A percentile compares a stretch with the other conserved stretches of the same genome.
phyloP scores from a whole-genome alignment of 2,797 vertebrate species.

The Phrynocephalus forsythii region DNA sequence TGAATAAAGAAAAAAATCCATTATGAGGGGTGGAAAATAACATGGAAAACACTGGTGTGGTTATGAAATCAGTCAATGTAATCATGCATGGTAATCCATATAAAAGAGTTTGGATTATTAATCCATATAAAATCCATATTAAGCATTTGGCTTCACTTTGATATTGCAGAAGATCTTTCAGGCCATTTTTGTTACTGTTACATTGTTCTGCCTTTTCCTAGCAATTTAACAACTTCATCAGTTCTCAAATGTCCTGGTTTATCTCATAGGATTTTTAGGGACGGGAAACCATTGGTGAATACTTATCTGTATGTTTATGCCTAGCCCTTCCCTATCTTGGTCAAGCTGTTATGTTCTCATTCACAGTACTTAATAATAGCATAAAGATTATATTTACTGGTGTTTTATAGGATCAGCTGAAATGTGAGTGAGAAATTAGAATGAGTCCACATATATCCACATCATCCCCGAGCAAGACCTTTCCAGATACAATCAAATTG shows the following conservation, averaged over 20 bases:
- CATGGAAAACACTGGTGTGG: too few species aligned
- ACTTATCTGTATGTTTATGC: slow-evolving; percentile 41
- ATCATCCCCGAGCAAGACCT: not conserved
- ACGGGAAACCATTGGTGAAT: not conserved
- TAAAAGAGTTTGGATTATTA: too few species aligned
- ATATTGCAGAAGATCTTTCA: not conserved
- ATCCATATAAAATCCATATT: too few species aligned
- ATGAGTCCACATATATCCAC: not conserved
- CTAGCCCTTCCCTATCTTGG: not conserved
- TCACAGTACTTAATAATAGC: slow-evolving; percentile 33
- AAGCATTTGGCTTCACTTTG: not conserved
- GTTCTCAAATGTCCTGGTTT: not conserved
- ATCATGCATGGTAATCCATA: too few species aligned
- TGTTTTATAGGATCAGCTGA: slow-evolving; percentile 38
- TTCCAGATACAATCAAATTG: not conserved
- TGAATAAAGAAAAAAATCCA: too few species aligned
- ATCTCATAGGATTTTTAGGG: not conserved
- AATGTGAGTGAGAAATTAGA: slow-evolving; percentile 38
- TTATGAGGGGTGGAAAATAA: too few species aligned
- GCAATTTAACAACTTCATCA: not conserved
- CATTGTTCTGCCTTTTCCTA: not conserved
- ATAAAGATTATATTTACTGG: slow-evolving; percentile 43
- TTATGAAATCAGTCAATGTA: too few species aligned
- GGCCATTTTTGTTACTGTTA: not conserved
- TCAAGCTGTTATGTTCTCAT: slow-evolving; percentile 17